Evolutionary conservation across 1,140 invertebrate genomes (phyloP), one percentile per base, ranked within the genome.

Genomic region (Anastrepha ludens): DNA sequence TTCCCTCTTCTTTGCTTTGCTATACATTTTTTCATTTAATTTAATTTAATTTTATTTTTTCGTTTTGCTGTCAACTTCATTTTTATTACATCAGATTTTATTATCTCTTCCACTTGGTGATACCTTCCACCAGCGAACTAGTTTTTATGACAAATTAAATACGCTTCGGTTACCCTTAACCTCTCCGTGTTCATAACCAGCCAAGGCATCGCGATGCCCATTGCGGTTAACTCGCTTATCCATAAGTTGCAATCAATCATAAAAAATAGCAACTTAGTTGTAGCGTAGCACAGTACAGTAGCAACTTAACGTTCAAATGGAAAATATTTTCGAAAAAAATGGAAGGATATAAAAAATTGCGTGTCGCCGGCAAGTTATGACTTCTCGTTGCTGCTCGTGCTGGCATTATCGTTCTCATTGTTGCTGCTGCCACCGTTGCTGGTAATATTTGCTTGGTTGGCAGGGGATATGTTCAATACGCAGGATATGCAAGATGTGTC

Each of bases 181-280:
- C 74, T 81, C 41, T 81, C 9, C 74, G 74, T 29, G 74, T 44
- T n/a, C 41, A 47, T 5, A 6, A 17, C 67, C 67, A 44, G 11
- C 39, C 47, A 50, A 3, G 47, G 20, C 74, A 20, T 3, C n/a
- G n/a, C 41, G 47, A 8, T 55, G 74, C 74, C 47, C 50, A 81
- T 81, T 81, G 74, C 47, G 74, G 74, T 81, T 81, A 81, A 55
- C 44, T 81, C 74, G 41, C 74, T 81, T 81, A 58, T 55, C 74
- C 55, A 81, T 81, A 81, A 81, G 74, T 55, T 81, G 50, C 41
- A 81, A 81, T 81, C 74, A 81, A 81, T 81, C 74, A 81, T 81
- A 81, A 81, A 81, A 62, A 81, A 55, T 81, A 8, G 74, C 74
- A 58, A 81, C 74, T 55, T 81, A 81, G 74, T 81, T 81, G 74